A percentile compares a stretch with the other conserved stretches of the same genome.
These are phyloP conservation scores for Dolichoris vasculosae DNA, from an alignment of 1,140 invertebrate species.

Conservation along the genomic window DNA sequence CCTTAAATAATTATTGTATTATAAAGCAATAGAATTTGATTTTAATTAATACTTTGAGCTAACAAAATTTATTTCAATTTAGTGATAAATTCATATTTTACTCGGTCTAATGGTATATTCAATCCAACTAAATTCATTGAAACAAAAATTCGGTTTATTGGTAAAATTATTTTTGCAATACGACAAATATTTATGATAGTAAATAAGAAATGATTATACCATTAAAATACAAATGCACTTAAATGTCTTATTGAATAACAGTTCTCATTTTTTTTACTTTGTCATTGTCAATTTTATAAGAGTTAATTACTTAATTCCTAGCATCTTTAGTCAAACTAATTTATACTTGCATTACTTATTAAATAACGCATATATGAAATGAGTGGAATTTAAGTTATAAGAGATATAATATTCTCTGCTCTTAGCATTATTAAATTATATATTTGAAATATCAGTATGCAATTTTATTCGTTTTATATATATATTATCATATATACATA, in stretches of 20 bases:
- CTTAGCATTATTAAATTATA: too few species aligned
- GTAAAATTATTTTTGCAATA: neutral
- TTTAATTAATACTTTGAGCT: neutral
- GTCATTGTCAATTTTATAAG: too few species aligned
- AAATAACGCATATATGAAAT: neutral
- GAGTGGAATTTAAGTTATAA: too few species aligned
- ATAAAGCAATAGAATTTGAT: neutral
- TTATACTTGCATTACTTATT: neutral
- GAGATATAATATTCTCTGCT: too few species aligned
- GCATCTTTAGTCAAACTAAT: neutral
- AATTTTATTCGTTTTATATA: too few species aligned
- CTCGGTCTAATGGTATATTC: neutral
- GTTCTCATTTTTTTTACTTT: too few species aligned
- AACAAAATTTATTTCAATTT: neutral
- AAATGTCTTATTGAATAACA: neutral
- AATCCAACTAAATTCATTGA: too few species aligned
- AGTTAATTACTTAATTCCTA: neutral
- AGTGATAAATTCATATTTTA: slow-evolving; percentile 25
- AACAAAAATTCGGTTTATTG: neutral
- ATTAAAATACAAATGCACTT: neutral
- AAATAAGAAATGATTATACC: too few species aligned
- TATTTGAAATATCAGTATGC: too few species aligned
- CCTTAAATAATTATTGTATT: too few species aligned
- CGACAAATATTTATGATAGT: too few species aligned
- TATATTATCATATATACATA: too few species aligned